phyloP scores from a whole-genome alignment of 2,888 invertebrate genomes.

The Limenitis camilla region DNA sequence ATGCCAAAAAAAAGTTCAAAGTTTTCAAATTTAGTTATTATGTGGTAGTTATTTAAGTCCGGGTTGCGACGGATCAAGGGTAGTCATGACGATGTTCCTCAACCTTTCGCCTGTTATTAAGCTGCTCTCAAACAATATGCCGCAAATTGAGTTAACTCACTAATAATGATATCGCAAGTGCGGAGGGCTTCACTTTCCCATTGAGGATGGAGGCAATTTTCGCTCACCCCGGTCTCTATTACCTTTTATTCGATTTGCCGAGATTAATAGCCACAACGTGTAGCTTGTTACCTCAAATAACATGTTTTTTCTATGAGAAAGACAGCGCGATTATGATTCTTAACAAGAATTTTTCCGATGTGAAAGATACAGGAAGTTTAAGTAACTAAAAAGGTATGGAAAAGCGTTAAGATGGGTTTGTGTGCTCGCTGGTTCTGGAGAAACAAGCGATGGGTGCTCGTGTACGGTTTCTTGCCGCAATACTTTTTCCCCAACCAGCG shows the following conservation, averaged over 20 bases:
- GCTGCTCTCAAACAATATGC: conserved; percentile 72
- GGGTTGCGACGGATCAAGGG: conserved; percentile 45
- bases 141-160: conserved; percentile 74
- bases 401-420: conserved; percentile 23
- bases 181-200: conserved; percentile 53
- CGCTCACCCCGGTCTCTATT: conserved; percentile 51
- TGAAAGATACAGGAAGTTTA: conserved; percentile 31
- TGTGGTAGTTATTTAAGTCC: conserved; percentile 31
- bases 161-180: conserved; percentile 69
- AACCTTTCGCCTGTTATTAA: conserved; percentile 69
- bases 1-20: background rate
- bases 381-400: conserved; percentile 31
- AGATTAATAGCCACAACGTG: conserved; percentile 62
- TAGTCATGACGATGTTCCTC: conserved; percentile 58
- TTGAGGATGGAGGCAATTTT: conserved; percentile 60
- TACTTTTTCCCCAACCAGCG: conserved; percentile 37
- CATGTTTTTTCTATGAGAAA: conserved; percentile 23
- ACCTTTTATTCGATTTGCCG: conserved; percentile 63
- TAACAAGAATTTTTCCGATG: conserved; percentile 28
- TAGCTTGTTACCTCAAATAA: conserved; percentile 39
- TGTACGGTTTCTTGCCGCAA: conserved; percentile 40
- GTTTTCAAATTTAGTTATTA: conserved; percentile 30
- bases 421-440: conserved; percentile 12
- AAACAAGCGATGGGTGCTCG: conserved; percentile 23
- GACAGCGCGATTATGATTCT: background rate